Base-by-base conservation (phyloP, 2,113 vertebrate species). In the Poeciliopsis prolifica region DNA sequence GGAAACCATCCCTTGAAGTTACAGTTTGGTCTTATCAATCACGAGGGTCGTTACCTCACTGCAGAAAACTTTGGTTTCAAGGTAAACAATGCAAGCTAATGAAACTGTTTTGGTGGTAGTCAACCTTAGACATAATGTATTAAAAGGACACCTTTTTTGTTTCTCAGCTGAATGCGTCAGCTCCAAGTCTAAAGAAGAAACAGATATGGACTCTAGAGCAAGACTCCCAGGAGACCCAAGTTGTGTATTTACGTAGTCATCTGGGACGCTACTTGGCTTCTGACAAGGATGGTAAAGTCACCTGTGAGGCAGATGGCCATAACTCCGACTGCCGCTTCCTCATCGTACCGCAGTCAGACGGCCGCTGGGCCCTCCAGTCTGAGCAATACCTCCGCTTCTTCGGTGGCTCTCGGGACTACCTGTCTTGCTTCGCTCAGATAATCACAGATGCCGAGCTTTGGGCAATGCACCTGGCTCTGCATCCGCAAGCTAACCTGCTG, bases 201-300 rank as follows among this genome's bases (percentile, higher is more conserved):
- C 97, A 99, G 92, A 96, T 94, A 26, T 99, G 98, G 98, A 95
- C 94, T 64, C 90, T 99, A 64, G 97, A 99, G 92, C 97, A 99
- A 4, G 97, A 96, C 74, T 94, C 95, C 0, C 92, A 93, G 67
- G 95, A 97, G 75, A 92, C 92, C 68, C 95, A 96, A 3, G 93
- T 97, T 33, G 95, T 98, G 26, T 94, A 96, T 85, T 92, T 98
- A 79, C 97, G 95, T 80, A 96, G 97, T 89, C 96, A 99, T 92
- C 93, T 99, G 74, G 96, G 96, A 68, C 96, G 97, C 5, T 99
- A 98, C 91, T 91, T 99, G 91, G 96, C 96, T 0, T 95, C 98
- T 0, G 95, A 95, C 87, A 96, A 96, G 85, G 97, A 97, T 0
- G 97, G 97, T 30, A 95, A 95, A 3, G 96, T 99, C 84, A 95